Base-by-base conservation (phyloP, 2,113 vertebrate species). In the Sorex fumeus region DNA sequence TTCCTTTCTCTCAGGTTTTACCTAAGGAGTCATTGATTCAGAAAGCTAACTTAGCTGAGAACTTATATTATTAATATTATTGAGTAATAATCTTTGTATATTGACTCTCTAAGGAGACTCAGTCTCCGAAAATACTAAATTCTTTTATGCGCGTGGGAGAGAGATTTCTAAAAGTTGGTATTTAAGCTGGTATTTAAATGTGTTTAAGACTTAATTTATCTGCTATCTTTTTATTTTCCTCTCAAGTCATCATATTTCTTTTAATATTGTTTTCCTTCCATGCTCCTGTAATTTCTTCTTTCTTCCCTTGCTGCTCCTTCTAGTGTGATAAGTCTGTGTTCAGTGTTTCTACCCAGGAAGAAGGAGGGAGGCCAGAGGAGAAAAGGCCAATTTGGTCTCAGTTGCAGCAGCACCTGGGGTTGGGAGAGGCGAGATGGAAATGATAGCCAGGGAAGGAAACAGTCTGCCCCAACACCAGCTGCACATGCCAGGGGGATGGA, bases 41-140 rank as follows among this genome's bases (percentile, higher is more conserved):
- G 50, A 72, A 30, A 72, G 34, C 30, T 81, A 27, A 72, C 62
- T 71, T 81, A 81, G 13, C 62, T 28, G 21, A 62, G 9, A 81
- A 81, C 30, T 32, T 64, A 19, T 40, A 40, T 40, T 40, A 40
- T 40, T 71, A 47, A 72, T 72, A 47, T 47, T 64, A 64, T 47
- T 72, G 34, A 89, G 72, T 16, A 40, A 47, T 15, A 72, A 40
- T 6, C 40, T 89, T 50, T 62, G 23, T 45, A 32, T 89, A 19
- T 60, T 47, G 34, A 81, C 36, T 40, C 36, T 62, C 36, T 45
- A 72, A 81, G 32, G 34, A 64, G 5, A 69, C 0, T 45, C 21
- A n/a, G 47, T 84, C 34, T 84, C 40, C 70, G 84, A 76, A 91
- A 88, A 76, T 60, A 2, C 60, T 84, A 43, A 60, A 76, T 77